Evolutionary conservation across 92 coral and sea anemone genomes (phyloP).

Genomic region (Epizoanthus scotinus): DNA sequence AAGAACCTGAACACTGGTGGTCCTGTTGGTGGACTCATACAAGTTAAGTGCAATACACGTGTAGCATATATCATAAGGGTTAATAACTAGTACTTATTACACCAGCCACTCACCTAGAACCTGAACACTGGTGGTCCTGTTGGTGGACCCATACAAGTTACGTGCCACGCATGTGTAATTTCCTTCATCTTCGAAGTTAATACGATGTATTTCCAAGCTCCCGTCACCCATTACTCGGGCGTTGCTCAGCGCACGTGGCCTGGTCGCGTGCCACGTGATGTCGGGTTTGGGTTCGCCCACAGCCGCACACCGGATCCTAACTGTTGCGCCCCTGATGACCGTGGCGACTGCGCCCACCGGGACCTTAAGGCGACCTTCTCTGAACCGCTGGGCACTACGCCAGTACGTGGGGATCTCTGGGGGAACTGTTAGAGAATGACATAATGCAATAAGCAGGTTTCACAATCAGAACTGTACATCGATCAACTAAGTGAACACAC

Average conservation of each 20-base stretch:
- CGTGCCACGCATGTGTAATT: conserved; percentile 82
- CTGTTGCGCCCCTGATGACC: conserved; percentile 69
- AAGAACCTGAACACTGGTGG: conserved; percentile 79
- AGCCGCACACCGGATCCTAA: conserved; percentile 69
- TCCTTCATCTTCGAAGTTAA: conserved; percentile 75
- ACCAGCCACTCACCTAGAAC: conserved; percentile 62
- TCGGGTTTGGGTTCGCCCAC: conserved; percentile 74
- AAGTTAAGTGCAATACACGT: conserved; percentile 76
- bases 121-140: conserved; percentile 75
- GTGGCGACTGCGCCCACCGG: conserved; percentile 67
- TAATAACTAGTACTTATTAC: neutral
- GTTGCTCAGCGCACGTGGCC: conserved; percentile 32
- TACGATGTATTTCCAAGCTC: conserved; percentile 61
- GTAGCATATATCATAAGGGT: conserved; percentile 34
- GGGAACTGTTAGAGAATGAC: conserved; percentile 43
- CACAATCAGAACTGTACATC: neutral
- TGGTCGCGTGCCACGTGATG: conserved; percentile 73
- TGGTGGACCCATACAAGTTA: conserved; percentile 67
- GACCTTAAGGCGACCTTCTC: conserved; percentile 50
- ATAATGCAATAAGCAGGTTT: no score
- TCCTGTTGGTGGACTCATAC: conserved; percentile 68
- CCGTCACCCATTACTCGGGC: conserved; percentile 56
- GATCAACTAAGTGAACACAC: neutral
- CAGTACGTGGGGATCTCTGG: conserved; percentile 76
- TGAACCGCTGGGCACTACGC: conserved; percentile 66